Percentiles rank a stretch among this genome's conserved stretches.
phyloP scores from a whole-genome alignment of 2,113 vertebrate species.

The Tamias sibiricus region DNA sequence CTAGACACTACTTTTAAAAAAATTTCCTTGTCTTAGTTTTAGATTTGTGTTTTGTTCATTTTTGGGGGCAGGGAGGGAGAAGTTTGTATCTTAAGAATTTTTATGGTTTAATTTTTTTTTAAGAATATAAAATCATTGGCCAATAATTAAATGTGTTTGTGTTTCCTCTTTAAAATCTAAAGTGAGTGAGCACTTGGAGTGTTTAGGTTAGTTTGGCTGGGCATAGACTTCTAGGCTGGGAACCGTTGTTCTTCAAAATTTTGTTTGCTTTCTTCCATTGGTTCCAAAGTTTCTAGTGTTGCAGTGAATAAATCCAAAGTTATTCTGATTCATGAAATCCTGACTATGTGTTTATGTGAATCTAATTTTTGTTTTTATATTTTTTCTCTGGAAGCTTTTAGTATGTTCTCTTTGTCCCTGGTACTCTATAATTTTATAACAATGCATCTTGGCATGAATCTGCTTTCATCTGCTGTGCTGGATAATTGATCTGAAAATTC shows the following conservation, averaged over 20 bases:
- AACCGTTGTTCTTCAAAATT: not conserved
- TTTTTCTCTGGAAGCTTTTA: conserved; percentile 1
- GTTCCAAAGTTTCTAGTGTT: not conserved
- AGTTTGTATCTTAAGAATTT: not conserved
- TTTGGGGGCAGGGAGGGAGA: not conserved
- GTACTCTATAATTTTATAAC: not conserved
- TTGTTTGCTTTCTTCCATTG: not conserved
- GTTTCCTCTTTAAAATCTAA: not conserved
- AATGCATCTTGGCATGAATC: not conserved
- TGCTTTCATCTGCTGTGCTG: not conserved
- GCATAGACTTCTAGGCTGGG: not conserved
- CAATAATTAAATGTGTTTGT: not conserved
- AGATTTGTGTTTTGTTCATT: not conserved
- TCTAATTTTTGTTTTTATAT: not conserved
- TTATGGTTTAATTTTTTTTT: not conserved
- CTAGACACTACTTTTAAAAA: too few relatives aligned
- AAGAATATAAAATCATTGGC: not conserved
- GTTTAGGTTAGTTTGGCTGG: not conserved
- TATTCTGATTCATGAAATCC: conserved; percentile 12
- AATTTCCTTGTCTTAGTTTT: not conserved
- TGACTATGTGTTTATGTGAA: not conserved
- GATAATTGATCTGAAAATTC: not conserved
- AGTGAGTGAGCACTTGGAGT: not conserved
- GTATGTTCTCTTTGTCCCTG: not conserved
- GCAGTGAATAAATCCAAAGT: not conserved